Base-by-base conservation (phyloP, 1,140 invertebrate genomes). In the Drosophila hydei region DNA sequence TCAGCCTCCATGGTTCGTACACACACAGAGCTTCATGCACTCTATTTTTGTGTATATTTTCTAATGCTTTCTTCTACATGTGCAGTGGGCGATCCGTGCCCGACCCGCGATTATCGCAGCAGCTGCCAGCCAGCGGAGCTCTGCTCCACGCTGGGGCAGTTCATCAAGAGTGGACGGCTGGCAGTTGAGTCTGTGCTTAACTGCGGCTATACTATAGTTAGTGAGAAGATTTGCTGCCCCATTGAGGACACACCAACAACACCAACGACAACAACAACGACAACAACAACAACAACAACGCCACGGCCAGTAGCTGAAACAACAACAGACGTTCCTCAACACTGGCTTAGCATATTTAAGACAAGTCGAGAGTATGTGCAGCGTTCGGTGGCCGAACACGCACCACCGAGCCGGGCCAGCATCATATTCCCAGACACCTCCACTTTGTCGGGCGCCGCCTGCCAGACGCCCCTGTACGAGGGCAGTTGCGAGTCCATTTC, bases 141-240 rank as follows among this genome's bases (percentile, higher is more conserved):
- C 1, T 87, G 81, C 38, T 6, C 8, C 9, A 77, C 67, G 0
- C 14, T 88, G 30, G 3, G 8, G 8, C 47, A 62, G 3, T 74
- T 67, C 36, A 50, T 88, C 2, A 25, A 33, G 0, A 55, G 21
- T 4, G 68, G 75, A 1, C 25, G 16, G 0, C 51, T 89, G 11
- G 43, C 16, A 2, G n/a, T 18, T 4, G 18, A 51, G 1, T 19
- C 60, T 0, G 54, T 89, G 1, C 9, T 68, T n/a, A 62, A 60
- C 27, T 89, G 87, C 14, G 87, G 87, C 7, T 90, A 14, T 7
- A 79, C 81, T 0, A 54, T 16, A 4, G 45, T 4, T 12, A 74
- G 68, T 3, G 87, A 89, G 61, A 87, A 81, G 47, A 75, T 89
- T 36, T 89, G 87, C 16, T 89, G 87, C 43, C 87, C 87, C 14